Conservation (phyloP, 2,888 invertebrate species). For the Caenorhabditis parvicauda region DNA sequence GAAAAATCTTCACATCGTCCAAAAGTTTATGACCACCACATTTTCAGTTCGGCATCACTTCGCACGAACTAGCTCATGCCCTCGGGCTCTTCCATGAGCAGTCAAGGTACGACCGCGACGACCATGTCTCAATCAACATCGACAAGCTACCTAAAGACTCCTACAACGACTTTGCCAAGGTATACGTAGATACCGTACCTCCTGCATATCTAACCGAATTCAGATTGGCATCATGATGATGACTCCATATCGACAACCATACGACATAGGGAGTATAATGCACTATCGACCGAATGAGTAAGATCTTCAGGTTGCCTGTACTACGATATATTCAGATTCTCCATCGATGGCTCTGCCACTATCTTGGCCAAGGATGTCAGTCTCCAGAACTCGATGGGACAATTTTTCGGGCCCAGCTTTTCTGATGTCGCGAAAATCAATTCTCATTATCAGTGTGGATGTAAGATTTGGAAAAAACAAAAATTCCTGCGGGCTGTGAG, state of each 20-base stretch:
- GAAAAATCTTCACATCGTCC: too few relatives aligned
- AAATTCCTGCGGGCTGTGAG: neutral
- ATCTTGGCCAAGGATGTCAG: constrained; percentile 30
- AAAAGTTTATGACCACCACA: too few relatives aligned
- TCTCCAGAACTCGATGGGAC: constrained; percentile 35
- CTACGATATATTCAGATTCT: constrained; percentile 11
- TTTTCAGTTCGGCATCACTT: constrained; percentile 34
- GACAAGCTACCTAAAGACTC: constrained; percentile 16
- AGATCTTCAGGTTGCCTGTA: neutral
- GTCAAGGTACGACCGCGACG: constrained; percentile 29
- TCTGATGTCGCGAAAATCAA: constrained; percentile 30
- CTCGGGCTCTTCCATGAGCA: constrained; percentile 39
- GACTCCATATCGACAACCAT: constrained; percentile 24
- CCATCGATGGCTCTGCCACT: constrained; percentile 20
- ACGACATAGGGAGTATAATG: constrained; percentile 41
- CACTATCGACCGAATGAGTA: constrained; percentile 35
- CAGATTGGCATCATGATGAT: constrained; percentile 15
- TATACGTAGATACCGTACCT: neutral
- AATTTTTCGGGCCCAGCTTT: constrained; percentile 29
- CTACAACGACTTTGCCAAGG: constrained; percentile 33
- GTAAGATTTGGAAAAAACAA: constrained; percentile 3
- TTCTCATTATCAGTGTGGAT: constrained; percentile 25
- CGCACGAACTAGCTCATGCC: constrained; percentile 38
- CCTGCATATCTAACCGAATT: neutral
- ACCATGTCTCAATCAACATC: constrained; percentile 23